Evolutionary conservation across 2,797 vertebrate species (phyloP), one percentile per base, ranked within the genome.

Genomic region (Mus caroli): DNA sequence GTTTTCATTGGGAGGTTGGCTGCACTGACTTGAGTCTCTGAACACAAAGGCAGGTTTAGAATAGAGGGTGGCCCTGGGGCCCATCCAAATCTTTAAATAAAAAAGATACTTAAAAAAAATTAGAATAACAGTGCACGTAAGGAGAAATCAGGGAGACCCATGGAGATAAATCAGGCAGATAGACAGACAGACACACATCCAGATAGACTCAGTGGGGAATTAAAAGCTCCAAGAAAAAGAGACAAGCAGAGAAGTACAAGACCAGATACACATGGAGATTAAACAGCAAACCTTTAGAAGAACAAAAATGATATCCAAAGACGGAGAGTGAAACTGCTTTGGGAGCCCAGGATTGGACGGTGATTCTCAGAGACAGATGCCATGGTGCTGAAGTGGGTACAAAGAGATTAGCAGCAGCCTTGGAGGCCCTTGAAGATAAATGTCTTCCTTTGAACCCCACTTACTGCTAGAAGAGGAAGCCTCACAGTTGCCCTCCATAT

Each of bases 131-230:
- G 24, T 46, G 50, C 79, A 2, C 40, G 37, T 22, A 69, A 92
- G n/a, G 52, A 43, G 67, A 86, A 78, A 60, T 40, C 0, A 69
- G 62, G 85, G 83, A 71, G 20, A 50, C 19, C 1, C n/a, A 3
- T 24, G 52, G 34, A 60, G 34, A 76, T 50, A 15, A 12, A 50
- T 46, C 56, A 73, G 40, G 62, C 85, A 43, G 43, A 43, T 43
- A 79, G 54, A 89, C 2, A 83, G 13, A 50, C 54, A 62, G 6
- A 54, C 37, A 67, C 54, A 85, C 52, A 15, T 13, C 19, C 50
- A 34, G 96, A 95, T 85, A 94, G 83, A 93, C 95, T 97, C 31
- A 94, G 71, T 83, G 96, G 89, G 96, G 96, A 62, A 50, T 96
- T 95, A 96, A 92, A 90, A 90, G 84, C 96, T 92, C 95, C 92